Evolutionary conservation across 2,797 vertebrate genomes (phyloP), one percentile per base, ranked within the genome.

Genomic region (Hyperoplus lanceolatus): DNA sequence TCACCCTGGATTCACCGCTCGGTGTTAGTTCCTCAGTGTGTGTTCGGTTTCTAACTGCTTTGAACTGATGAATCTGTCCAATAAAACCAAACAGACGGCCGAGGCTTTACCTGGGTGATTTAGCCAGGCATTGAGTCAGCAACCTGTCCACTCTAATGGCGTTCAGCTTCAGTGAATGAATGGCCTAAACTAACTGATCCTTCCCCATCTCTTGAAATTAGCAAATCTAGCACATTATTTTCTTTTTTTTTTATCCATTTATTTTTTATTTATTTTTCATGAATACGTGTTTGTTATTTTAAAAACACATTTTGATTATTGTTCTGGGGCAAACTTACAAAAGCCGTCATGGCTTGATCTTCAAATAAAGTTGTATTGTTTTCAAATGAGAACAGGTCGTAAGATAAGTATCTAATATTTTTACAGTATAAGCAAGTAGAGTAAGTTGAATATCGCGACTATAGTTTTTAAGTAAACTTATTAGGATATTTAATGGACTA

Each of bases 91-190:
- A 58, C 81, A 83, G 91, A 90, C 83, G 68, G 80, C 82, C 58
- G 12, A 79, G 76, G 82, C 86, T 85, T 90, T 90, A 85, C 82
- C 86, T 88, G 79, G 84, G 81, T 90, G 86, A 90, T 92, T 87
- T 83, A 84, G 87, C 62, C 59, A 73, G 83, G 64, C 64, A 9
- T 43, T 56, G 81, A 89, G 80, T 91, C 92, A 92, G 91, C 92
- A 89, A 48, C 56, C 79, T 92, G 88, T 91, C 86, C 48, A 13
- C 79, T 74, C 67, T 87, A 84, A 90, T 91, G 75, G 78, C 81
- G 79, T 54, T 71, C 66, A 57, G 73, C 73, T 53, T 43, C 38
- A 70, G 73, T 70, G 65, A 67, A 79, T 70, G 61, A 67, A 79
- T 70, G 61, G 68, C 53, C 81, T 53, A 57, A 80, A 81, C 12